Conservation (phyloP, 2,888 invertebrate genomes). For the Toxonevra muliebris region DNA sequence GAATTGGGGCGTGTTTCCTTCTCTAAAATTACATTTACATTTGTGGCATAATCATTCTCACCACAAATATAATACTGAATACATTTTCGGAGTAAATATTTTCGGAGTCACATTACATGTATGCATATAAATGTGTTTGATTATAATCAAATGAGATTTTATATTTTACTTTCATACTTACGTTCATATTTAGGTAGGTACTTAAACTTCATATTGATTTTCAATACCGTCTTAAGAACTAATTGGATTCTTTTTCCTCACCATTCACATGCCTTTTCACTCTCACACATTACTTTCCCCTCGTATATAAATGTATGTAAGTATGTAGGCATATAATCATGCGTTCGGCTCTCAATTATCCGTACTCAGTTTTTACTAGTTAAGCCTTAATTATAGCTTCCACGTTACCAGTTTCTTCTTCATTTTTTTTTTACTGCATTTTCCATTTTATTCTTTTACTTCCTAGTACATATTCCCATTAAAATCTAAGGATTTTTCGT, state of each 20-base stretch:
- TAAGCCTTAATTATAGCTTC: too few species aligned
- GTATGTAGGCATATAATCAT: too few species aligned
- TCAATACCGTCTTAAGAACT: conserved; percentile 12
- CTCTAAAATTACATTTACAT: conserved; percentile 1
- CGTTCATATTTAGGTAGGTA: conserved; percentile 3
- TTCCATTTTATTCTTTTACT: too few species aligned
- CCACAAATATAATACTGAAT: conserved; percentile 10
- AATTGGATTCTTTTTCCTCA: conserved; percentile 28
- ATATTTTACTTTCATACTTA: not conserved
- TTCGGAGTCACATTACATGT: conserved; percentile 10
- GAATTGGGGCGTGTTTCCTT: conserved; percentile 29
- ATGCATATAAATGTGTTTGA: not conserved
- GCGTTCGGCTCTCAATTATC: too few species aligned
- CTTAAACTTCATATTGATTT: conserved; percentile 34
- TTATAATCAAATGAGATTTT: not conserved
- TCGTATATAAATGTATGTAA: not conserved
- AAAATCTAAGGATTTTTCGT: too few species aligned
- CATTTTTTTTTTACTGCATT: too few species aligned
- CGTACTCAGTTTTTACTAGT: too few species aligned
- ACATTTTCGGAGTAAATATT: conserved; percentile 39
- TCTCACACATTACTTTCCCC: conserved; percentile 6
- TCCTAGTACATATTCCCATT: too few species aligned
- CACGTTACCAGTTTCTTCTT: too few species aligned
- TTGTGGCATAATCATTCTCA: not conserved
- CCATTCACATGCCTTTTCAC: conserved; percentile 8